Evolutionary conservation across 1,140 invertebrate genomes (phyloP), one percentile per base, ranked within the genome.

Genomic region (Diorhabda carinulata): DNA sequence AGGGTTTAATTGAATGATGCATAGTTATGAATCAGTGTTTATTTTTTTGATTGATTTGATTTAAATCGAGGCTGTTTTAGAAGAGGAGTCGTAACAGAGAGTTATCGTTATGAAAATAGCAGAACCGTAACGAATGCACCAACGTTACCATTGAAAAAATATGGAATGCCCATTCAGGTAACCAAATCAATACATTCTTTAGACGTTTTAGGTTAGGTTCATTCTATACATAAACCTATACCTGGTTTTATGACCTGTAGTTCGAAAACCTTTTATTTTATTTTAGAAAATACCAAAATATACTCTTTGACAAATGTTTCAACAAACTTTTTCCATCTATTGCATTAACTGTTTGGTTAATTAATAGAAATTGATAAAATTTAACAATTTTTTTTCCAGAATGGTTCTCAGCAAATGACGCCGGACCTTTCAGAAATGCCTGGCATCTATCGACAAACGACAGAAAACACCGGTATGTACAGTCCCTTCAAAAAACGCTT

Each of bases 81-180:
- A 73, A 84, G 90, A 79, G 90, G 90, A 56, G 80, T 90, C 47
- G 88, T 90, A 56, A 91, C 89, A n/a, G 87, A 89, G 52, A 89
- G 90, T 77, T 88, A 87, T 74, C 84, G 84, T 76, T 81, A 85
- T 57, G 87, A 90, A 79, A 85, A 87, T 77, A 85, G 80, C 67
- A 79, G 81, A 77, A 72, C 73, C 41, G 71, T 75, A 41, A 78
- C 67, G 25, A 66, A 79, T 78, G 85, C 72, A 81, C 78, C 77
- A 75, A 82, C 60, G 80, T 83, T 76, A 77, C 80, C 68, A 80
- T 81, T 77, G 71, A 86, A 85, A 73, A 82, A 82, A 66, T 88
- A 87, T 75, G 85, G 85, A 67, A 82, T 82, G 8, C 72, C 47
- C 2, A 8, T 52, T 6, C 47, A 52, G 47, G 47, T 52, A 52